These are phyloP conservation scores for Coreius guichenoti DNA, from an alignment of 2,797 vertebrate genomes.

Conservation along the genomic window DNA sequence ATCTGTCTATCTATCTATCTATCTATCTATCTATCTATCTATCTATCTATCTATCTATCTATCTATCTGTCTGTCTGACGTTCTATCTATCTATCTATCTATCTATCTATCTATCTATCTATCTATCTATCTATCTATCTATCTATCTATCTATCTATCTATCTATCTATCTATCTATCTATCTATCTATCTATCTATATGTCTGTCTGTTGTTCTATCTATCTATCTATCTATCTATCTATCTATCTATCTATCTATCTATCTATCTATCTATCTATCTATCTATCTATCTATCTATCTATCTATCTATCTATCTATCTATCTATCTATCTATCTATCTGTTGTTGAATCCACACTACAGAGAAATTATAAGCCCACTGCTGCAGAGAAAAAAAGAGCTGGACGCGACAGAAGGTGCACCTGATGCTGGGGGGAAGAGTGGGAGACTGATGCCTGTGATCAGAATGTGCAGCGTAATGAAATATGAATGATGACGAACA, in stretches of 20 bases:
- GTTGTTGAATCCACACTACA: constrained; percentile 37
- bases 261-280: accelerated
- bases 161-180: too few relatives aligned
- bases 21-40: accelerated
- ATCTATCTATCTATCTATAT: too few relatives aligned
- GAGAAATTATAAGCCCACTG: constrained; percentile 6
- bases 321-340: background rate
- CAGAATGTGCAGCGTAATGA: constrained; percentile 37
- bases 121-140: background rate
- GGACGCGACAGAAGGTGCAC: constrained; percentile 1
- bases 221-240: too few relatives aligned
- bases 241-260: accelerated
- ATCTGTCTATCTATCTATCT: accelerated
- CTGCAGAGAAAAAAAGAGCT: constrained; percentile 1
- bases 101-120: background rate
- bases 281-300: accelerated
- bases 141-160: background rate
- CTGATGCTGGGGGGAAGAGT: constrained; percentile 26
- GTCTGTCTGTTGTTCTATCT: too few relatives aligned
- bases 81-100: background rate
- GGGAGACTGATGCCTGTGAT: constrained; percentile 32
- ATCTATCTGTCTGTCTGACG: background rate
- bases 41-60: background rate
- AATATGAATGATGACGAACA: constrained; percentile 48
- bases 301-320: accelerated